These are phyloP conservation scores for Nylanderia fulva DNA, from an alignment of 1,140 invertebrate genomes.

Conservation along the genomic window DNA sequence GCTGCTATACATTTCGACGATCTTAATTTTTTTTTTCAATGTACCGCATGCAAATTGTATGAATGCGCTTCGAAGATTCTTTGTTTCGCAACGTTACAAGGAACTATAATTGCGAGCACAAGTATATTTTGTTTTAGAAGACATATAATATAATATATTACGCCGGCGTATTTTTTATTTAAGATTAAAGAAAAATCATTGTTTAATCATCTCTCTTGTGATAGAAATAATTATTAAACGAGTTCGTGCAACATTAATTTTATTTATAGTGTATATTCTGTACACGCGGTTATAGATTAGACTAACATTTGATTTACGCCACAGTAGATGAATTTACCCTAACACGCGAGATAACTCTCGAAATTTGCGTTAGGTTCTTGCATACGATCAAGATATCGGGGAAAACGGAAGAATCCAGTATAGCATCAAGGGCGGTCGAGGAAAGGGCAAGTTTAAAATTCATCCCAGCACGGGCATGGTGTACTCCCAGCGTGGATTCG, in stretches of 20 bases:
- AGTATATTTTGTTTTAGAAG: conserved; percentile 2
- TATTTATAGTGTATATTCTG: conserved; percentile 18
- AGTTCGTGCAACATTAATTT: not conserved
- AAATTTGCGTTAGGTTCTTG: conserved; percentile 89
- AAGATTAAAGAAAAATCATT: no score
- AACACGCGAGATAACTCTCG: not conserved
- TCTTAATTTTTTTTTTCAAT: conserved; percentile 21
- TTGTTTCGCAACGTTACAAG: conserved; percentile 25
- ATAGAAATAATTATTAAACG: not conserved
- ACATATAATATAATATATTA: not conserved
- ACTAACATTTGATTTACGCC: conserved; percentile 27
- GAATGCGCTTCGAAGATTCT: conserved; percentile 69
- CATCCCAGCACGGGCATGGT: conserved; percentile 93
- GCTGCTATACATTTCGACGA: conserved; percentile 1
- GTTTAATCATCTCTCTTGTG: no score
- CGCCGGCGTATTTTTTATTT: not conserved
- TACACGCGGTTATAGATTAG: conserved; percentile 30
- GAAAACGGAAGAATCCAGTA: conserved; percentile 93
- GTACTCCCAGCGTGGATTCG: conserved; percentile 89
- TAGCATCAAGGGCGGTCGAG: conserved; percentile 91
- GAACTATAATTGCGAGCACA: conserved; percentile 28
- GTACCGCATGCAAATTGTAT: conserved; percentile 60
- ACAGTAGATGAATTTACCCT: conserved; percentile 8
- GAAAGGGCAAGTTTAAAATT: conserved; percentile 92
- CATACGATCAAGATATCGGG: conserved; percentile 93